These are phyloP conservation scores for Actinostola sp. DNA, from an alignment of 92 coral and sea anemone genomes.

Conservation along the genomic window DNA sequence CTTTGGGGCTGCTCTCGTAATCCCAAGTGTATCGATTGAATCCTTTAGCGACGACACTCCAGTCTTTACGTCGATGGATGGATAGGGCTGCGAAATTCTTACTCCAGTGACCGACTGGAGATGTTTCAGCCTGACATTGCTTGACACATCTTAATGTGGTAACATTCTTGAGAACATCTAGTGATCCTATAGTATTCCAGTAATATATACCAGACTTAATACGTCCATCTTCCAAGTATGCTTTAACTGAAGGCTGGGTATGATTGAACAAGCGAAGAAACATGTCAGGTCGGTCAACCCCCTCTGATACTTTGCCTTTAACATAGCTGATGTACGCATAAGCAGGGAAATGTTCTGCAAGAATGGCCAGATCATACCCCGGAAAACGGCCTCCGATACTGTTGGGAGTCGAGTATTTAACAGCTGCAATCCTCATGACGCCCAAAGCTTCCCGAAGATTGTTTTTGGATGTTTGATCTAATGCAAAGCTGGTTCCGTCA, in stretches of 20 bases:
- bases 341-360: slow-evolving; percentile 30
- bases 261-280: slow-evolving; percentile 46
- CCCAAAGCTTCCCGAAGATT: slow-evolving; percentile 44
- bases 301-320: background rate
- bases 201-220: slow-evolving; percentile 26
- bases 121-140: slow-evolving; percentile 14
- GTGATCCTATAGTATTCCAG: slow-evolving; percentile 51
- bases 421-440: slow-evolving; percentile 40
- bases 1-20: slow-evolving; percentile 29
- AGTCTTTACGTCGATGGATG: slow-evolving; percentile 57
- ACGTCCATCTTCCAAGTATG: slow-evolving; percentile 22
- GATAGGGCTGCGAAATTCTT: slow-evolving; percentile 52
- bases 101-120: slow-evolving; percentile 69
- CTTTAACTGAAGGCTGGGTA: background rate
- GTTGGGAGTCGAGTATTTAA: slow-evolving; percentile 56
- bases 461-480: slow-evolving; percentile 5
- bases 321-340: slow-evolving; percentile 27
- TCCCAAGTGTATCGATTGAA: slow-evolving; percentile 60
- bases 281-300: slow-evolving; percentile 9
- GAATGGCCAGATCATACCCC: slow-evolving; percentile 20
- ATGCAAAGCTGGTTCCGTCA: slow-evolving; percentile 29
- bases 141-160: background rate
- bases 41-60: slow-evolving; percentile 69
- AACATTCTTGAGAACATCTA: slow-evolving; percentile 32
- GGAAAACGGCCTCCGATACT: slow-evolving; percentile 59